A percentile compares a stretch with the other conserved stretches of the same genome.
These are phyloP conservation scores for Rotaria socialis DNA, from an alignment of 2,888 invertebrate species.

Conservation along the genomic window DNA sequence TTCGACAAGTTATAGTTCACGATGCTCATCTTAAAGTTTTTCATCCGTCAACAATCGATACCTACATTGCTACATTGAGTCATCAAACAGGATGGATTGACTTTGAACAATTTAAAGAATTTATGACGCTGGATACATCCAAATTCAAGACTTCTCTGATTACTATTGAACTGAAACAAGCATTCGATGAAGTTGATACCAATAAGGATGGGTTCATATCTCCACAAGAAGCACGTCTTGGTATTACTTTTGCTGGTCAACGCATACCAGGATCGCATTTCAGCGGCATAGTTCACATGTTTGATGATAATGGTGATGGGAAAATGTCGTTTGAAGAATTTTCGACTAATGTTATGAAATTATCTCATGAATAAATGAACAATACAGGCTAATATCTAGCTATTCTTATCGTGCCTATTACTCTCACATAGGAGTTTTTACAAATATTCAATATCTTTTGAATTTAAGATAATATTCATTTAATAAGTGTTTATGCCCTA, in stretches of 20 bases:
- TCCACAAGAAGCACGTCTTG: not conserved
- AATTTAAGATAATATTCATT: no score
- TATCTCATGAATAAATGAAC: no score
- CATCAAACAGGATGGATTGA: not conserved
- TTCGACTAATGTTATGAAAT: not conserved
- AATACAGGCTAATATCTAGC: no score
- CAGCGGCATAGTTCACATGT: not conserved
- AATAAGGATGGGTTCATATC: not conserved
- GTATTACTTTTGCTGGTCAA: not conserved
- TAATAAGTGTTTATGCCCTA: no score
- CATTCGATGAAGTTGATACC: not conserved
- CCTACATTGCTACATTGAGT: not conserved
- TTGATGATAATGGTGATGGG: constrained; percentile 1
- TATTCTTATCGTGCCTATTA: no score
- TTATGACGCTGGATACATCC: not conserved
- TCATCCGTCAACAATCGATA: not conserved
- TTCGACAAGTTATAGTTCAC: not conserved
- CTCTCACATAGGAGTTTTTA: no score
- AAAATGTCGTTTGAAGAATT: not conserved
- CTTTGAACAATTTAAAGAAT: not conserved
- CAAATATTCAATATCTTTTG: no score
- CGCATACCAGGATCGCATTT: not conserved
- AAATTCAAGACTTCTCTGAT: not conserved
- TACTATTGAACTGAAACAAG: not conserved
- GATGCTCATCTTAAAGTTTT: not conserved